These are phyloP conservation scores for Eupristina koningsbergeri DNA, from an alignment of 1,140 invertebrate genomes.

Conservation along the genomic window DNA sequence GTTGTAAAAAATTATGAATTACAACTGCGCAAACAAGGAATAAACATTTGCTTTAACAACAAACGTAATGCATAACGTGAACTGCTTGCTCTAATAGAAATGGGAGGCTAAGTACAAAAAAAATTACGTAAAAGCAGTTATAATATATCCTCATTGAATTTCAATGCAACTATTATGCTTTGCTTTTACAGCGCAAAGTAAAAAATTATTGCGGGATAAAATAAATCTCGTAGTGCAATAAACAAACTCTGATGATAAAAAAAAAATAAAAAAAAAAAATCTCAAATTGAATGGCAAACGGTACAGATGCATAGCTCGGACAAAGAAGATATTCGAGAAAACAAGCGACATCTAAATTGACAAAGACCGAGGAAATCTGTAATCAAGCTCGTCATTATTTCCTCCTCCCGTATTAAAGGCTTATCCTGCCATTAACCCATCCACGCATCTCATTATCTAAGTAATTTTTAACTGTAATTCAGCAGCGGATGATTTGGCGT, in stretches of 20 bases:
- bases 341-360: background rate
- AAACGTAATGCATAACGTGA: background rate
- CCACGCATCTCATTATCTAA: conserved; percentile 6
- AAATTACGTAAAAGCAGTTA: background rate
- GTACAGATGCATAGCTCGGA: background rate
- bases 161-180: background rate
- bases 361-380: background rate
- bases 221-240: background rate
- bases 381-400: background rate
- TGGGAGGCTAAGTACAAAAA: background rate
- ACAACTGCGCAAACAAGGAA: background rate
- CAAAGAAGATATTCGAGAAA: background rate
- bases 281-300: background rate
- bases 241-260: background rate
- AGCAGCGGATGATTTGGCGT: background rate
- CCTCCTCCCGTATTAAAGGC: background rate
- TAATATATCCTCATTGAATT: background rate
- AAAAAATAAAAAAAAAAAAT: background rate
- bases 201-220: background rate
- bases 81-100: background rate
- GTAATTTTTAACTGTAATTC: conserved; percentile 2
- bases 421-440: background rate
- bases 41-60: too few species aligned
- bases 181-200: background rate
- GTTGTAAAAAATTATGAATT: background rate